Base-by-base conservation (phyloP, 2,888 invertebrate species). In the Drosophila limbata region DNA sequence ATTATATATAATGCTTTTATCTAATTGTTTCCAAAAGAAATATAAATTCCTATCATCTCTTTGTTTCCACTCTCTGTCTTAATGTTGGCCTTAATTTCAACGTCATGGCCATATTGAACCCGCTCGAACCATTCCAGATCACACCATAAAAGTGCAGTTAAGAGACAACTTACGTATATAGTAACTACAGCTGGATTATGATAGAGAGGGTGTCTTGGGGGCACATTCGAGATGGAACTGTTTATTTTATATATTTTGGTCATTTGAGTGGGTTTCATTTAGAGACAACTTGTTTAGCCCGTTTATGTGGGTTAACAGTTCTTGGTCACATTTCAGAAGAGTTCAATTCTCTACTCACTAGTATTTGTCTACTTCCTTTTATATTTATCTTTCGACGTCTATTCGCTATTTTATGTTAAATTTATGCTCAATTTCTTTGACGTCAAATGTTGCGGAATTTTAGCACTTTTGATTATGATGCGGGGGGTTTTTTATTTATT, bases 221-320 rank as follows among this genome's bases (percentile, higher is more conserved):
- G n/a, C 21, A 17, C 2, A 10, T 15, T 25, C 11, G 39, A 64
- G 48, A 50, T 70, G 57, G 37, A 67, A 59, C 76, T 61, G 76
- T 33, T 74, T 44, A 13, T 21, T 25, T 45, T 15, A 19, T 19
- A 4, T 37, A 2, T 21, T 51, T 73, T 15, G 19, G 39, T 25
- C 48, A 17, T 64, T 19, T 9, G 53, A 64, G 77, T 66, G 66
- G 51, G 37, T 39, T 55, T 39, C 35, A n/a, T 51, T 28, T 33
- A 31, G 25, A 52, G 52, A 48, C 60, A 76, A 76, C 69, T 76
- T 59, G 77, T 72, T 76, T 55, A 63, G 66, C 66, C 52, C 57
- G 81, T 67, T 69, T 74, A 87, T 80, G 85, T 88, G 88, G 85
- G 84, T 85, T 84, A 87, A 88, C 73, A 85, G 79, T 85, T 79